Conservation (phyloP, 2,888 invertebrate species). For the Drosophila vallismaia region DNA sequence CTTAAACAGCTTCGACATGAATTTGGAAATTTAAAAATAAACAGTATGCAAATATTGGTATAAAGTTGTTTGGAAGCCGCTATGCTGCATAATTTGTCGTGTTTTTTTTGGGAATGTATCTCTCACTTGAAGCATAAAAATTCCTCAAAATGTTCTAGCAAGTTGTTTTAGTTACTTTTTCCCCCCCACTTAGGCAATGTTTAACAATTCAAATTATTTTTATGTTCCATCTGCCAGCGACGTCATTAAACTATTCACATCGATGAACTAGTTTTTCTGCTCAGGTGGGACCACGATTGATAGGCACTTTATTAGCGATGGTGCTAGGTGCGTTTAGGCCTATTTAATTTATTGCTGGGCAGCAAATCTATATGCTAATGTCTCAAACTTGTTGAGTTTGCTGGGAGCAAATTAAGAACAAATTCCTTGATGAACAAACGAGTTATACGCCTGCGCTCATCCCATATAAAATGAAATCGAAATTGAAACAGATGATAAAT, state of each 20-base stretch:
- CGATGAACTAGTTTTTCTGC: slow-evolving; percentile 20
- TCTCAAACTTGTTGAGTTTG: slow-evolving; percentile 44
- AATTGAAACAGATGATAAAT: slow-evolving; percentile 64
- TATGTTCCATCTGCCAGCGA: slow-evolving; percentile 32
- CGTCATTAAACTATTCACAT: slow-evolving; percentile 19
- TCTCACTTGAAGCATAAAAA: slow-evolving; percentile 5
- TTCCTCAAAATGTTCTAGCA: not conserved
- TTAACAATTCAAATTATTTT: slow-evolving; percentile 54
- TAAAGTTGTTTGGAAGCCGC: slow-evolving; percentile 23
- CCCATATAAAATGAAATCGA: slow-evolving; percentile 54
- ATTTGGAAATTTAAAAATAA: slow-evolving; percentile 19
- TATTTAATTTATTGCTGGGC: slow-evolving; percentile 40
- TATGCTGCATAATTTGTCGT: slow-evolving; percentile 17
- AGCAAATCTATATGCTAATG: slow-evolving; percentile 65
- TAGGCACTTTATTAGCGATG: slow-evolving; percentile 59
- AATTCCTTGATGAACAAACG: slow-evolving; percentile 70
- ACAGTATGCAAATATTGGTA: slow-evolving; percentile 27
- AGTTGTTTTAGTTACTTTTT: slow-evolving; percentile 3
- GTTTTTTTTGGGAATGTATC: slow-evolving; percentile 28
- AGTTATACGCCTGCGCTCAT: slow-evolving; percentile 51
- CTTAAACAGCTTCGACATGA: slow-evolving; percentile 5
- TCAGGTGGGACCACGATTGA: slow-evolving; percentile 38
- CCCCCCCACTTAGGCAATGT: slow-evolving; percentile 38
- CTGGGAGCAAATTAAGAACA: slow-evolving; percentile 27
- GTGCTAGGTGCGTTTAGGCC: slow-evolving; percentile 49